Evolutionary conservation across 2,113 vertebrate genomes (phyloP), one percentile per base, ranked within the genome.

Genomic region (Climacteris rufus): DNA sequence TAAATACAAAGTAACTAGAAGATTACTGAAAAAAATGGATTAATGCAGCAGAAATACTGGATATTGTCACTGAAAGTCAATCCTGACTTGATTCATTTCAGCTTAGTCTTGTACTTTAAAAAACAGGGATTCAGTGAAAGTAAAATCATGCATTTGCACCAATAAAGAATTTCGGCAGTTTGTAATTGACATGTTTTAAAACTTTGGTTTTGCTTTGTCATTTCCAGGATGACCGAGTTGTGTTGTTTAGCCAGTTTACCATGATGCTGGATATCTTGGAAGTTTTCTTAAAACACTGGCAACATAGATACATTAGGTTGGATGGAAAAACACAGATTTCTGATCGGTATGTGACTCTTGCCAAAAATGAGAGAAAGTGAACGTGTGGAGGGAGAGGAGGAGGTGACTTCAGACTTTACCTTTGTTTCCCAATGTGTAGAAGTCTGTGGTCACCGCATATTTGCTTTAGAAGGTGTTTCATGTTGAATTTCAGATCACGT

Each of bases 191-290:
- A 1, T 18, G 10, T 82, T 44, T 39, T 44, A 72, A 69, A 87
- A 35, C 53, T 50, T 66, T 18, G 40, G 4, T 52, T 52, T 89
- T 49, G 84, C 52, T 92, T 81, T 83, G 87, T 79, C 11, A 59
- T 96, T 87, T 65, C 96, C 70, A 99, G 99, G 99, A 99, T 74
- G 98, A 99, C 93, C 94, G 99, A 96, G 99, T 99, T 94, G 99
- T 99, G 27, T 96, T 99, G 47, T 99, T 99, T 95, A 99, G 99
- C 96, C 99, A 99, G 82, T 99, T 99, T 97, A 99, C 99, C 60
- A 99, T 99, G 99, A 98, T 99, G 98, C 94, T 99, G 94, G 99
- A 99, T 96, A 98, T 99, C 69, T 96, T 99, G 94, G 99, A 99
- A 96, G 97, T 99, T 95, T 98, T 99, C 59, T 94, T 99, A 59